Conservation (phyloP, 2,888 invertebrate genomes). For the Hanleya hanleyi region DNA sequence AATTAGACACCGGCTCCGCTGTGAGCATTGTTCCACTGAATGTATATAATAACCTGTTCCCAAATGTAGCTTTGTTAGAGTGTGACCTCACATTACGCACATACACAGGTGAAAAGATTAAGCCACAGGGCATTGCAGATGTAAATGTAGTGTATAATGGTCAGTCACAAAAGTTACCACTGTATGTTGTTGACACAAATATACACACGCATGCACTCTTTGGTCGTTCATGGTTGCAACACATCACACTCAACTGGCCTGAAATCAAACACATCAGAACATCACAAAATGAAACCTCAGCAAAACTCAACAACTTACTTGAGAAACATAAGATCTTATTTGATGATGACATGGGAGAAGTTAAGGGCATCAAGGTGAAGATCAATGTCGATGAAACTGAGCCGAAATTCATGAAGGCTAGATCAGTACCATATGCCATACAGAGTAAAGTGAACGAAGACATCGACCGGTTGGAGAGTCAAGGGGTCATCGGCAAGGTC, state of each 20-base stretch:
- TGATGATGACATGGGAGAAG: neutral
- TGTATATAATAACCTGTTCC: neutral
- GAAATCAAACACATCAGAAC: neutral
- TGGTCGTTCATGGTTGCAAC: constrained; percentile 22
- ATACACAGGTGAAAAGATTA: constrained; percentile 3
- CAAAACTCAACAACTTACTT: neutral
- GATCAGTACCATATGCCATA: constrained; percentile 36
- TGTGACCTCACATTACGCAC: neutral
- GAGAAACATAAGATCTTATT: neutral
- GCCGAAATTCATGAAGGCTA: constrained; percentile 41
- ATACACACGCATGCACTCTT: constrained; percentile 15
- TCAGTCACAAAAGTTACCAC: neutral
- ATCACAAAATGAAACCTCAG: neutral
- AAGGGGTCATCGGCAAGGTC: constrained; percentile 33
- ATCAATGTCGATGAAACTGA: constrained; percentile 21
- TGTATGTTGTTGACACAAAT: constrained; percentile 7
- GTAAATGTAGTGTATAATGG: neutral
- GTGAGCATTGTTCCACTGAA: neutral
- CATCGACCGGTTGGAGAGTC: constrained; percentile 18
- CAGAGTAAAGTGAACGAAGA: constrained; percentile 15
- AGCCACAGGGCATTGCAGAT: neutral
- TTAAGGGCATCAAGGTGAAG: constrained; percentile 15
- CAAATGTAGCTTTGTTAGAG: neutral
- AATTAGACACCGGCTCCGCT: constrained; percentile 30
- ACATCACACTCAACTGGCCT: constrained; percentile 18